Percentiles rank a stretch among this genome's conserved stretches.
These are phyloP conservation scores for Mus minutoides DNA, from an alignment of 2,797 vertebrate genomes.

Conservation along the genomic window DNA sequence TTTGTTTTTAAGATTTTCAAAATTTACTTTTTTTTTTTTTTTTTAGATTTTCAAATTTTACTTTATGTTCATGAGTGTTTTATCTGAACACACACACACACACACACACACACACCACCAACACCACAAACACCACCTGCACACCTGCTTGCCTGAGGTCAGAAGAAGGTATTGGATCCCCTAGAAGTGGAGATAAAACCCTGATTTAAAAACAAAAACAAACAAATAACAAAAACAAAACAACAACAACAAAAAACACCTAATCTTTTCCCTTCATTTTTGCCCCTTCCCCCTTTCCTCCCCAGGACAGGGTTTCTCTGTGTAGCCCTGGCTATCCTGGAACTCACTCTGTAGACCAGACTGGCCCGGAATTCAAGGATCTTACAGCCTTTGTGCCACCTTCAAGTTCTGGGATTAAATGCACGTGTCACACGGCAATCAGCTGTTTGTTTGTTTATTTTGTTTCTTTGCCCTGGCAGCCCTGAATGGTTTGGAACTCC, in stretches of 20 bases:
- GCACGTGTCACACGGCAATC: neutral
- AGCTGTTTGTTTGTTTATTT: neutral
- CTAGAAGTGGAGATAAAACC: neutral
- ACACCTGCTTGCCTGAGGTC: neutral
- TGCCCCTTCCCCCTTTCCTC: fast-evolving
- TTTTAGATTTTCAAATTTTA: neutral
- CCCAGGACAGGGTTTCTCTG: neutral
- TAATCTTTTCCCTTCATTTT: neutral
- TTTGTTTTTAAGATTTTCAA: neutral
- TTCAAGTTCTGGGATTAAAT: neutral
- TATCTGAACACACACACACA: neutral
- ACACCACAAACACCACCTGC: too few species aligned
- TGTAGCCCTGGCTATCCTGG: neutral
- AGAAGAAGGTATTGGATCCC: neutral
- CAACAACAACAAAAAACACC: neutral
- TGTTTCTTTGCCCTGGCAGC: neutral
- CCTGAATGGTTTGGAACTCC: neutral
- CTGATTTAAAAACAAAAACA: neutral
- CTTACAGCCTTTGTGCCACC: neutral
- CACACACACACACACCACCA: neutral
- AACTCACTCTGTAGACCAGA: neutral
- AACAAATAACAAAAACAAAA: neutral
- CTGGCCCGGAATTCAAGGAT: neutral
- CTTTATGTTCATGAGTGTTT: neutral
- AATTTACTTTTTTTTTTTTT: neutral